Evolutionary conservation across 2,888 invertebrate genomes (phyloP), one percentile per base, ranked within the genome.

Genomic region (Amiota minor): DNA sequence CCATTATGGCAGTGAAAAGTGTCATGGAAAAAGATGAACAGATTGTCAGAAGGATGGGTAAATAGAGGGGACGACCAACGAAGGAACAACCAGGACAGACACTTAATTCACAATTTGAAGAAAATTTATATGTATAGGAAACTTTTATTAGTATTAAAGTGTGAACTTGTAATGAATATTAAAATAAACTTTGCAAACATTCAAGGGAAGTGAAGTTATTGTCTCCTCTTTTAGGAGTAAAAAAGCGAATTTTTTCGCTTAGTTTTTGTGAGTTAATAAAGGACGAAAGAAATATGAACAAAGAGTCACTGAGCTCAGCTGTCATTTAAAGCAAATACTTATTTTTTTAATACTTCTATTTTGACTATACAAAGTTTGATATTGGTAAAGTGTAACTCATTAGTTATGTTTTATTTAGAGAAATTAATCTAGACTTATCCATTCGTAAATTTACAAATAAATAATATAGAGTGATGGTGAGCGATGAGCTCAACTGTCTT

Each of bases 261-360:
- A 35, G 35, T 35, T 35, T 35, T 4, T 35, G 35, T 35, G 35
- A 4, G 6, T 35, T 3, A 6, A 35, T 6, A 35, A 35, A 35
- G 6, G 6, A 35, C 0, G 35, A 35, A 35, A 35, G 35, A 35
- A 64, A 76, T 71, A 67, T 47, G 70, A 70, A 67, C 59, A 72
- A 72, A 76, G 73, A 77, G 86, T 79, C 77, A 78, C 77, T 78
- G 78, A 79, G 83, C 82, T 86, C 88, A 89, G 88, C 88, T 76
- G 98, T 97, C 89, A 99, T 84, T 83, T 81, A 81, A 78, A 81
- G 85, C 82, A 86, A 85, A 86, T 81, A 82, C 85, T 83, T 85
- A 45, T 56, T 70, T 61, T 70, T 35, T 47, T 82, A 82, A 79
- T 79, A 35, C 18, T 84, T 77, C 62, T 45, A 20, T 71, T 68